A percentile compares a stretch with the other conserved stretches of the same genome.
These are phyloP conservation scores for Phalacrocorax brasilianus DNA, from an alignment of 2,113 vertebrate genomes.

Conservation along the genomic window DNA sequence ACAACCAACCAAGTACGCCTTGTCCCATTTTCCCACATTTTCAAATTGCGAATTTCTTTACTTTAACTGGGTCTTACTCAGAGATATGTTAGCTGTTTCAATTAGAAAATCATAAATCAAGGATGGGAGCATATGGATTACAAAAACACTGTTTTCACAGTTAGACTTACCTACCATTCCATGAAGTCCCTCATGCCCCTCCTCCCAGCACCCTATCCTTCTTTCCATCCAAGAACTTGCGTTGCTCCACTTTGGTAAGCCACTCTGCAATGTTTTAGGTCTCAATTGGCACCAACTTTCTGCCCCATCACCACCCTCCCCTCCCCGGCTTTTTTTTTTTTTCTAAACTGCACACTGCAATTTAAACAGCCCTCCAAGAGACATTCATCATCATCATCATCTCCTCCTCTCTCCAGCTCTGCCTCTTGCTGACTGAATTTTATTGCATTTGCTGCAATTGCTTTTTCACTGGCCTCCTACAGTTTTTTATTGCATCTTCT, in stretches of 20 bases:
- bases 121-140: background rate
- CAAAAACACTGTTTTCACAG: background rate
- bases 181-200: background rate
- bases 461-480: background rate
- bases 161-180: background rate
- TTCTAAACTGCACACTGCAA: background rate
- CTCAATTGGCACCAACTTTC: background rate
- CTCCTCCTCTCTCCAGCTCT: background rate
- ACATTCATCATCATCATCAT: background rate
- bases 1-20: background rate
- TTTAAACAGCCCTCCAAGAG: background rate
- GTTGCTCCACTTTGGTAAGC: background rate
- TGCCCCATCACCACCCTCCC: too few species aligned
- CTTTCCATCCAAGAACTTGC: background rate
- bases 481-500: background rate
- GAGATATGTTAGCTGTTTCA: background rate
- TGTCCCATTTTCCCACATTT: background rate
- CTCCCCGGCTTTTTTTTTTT: background rate
- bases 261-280: rapidly evolving
- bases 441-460: background rate
- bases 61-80: background rate
- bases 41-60: background rate
- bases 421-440: background rate
- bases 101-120: background rate
- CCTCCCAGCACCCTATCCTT: background rate